phyloP scores from a whole-genome alignment of 2,113 vertebrate genomes.

The Mormyrus iriodes region DNA sequence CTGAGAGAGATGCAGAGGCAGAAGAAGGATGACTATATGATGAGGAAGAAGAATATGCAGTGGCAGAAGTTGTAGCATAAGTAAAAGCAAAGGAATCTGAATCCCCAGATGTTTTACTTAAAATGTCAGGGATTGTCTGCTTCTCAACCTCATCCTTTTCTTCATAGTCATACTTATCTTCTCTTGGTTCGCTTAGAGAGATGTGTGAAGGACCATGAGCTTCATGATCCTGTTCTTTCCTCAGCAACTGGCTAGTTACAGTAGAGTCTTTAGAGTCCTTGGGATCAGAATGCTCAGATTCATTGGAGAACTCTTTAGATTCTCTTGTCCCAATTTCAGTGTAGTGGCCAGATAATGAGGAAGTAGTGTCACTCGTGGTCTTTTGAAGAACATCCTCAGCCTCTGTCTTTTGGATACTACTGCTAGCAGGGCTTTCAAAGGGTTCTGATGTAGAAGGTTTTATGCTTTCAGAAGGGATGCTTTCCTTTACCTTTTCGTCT shows the following conservation, averaged over 20 bases:
- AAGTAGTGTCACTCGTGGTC: constrained; percentile 26
- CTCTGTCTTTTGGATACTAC: constrained; percentile 12
- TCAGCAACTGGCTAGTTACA: constrained; percentile 29
- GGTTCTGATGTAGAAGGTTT: constrained; percentile 28
- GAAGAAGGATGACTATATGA: constrained; percentile 71
- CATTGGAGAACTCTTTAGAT: constrained; percentile 44
- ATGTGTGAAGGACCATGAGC: constrained; percentile 26
- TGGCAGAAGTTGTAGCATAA: constrained; percentile 54
- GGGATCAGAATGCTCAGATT: constrained; percentile 46
- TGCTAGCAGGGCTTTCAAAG: constrained; percentile 27
- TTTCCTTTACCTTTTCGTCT: constrained; percentile 24
- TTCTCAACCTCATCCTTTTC: constrained; percentile 47
- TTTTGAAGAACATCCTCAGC: constrained; percentile 32
- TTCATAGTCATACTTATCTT: constrained; percentile 44
- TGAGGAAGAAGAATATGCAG: constrained; percentile 65
- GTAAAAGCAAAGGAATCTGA: constrained; percentile 66
- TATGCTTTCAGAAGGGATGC: constrained; percentile 8
- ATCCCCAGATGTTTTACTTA: constrained; percentile 54
- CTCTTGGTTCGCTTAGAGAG: constrained; percentile 35
- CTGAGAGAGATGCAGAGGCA: constrained; percentile 66
- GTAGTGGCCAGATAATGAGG: constrained; percentile 34
- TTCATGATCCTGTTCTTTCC: constrained; percentile 40
- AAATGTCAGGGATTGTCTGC: constrained; percentile 48
- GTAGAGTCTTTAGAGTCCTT: constrained; percentile 42
- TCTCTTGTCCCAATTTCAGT: constrained; percentile 32